Evolutionary conservation across 2,888 invertebrate genomes (phyloP), one percentile per base, ranked within the genome.

Genomic region (Rosalia funebris): DNA sequence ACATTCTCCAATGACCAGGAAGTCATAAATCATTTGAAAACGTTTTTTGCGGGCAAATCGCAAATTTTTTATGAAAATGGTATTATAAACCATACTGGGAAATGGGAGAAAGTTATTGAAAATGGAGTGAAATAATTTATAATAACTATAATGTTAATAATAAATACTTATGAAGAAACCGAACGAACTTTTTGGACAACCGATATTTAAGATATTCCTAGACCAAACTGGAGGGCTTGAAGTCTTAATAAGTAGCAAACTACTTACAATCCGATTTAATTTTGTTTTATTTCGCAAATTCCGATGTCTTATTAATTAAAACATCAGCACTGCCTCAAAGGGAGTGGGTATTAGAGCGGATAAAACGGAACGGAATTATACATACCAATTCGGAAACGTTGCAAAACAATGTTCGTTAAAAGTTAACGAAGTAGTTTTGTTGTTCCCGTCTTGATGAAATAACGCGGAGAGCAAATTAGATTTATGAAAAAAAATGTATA

Each of bases 381-480:
- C 56, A 50, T 56, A 60, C 60, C 53, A 57, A 53, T 52, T 54
- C 52, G 31, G 16, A 25, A 17, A 50, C 36, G 45, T 56, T 31
- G 32, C 31, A 45, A 53, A 57, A 25, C 57, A 41, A 46, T 54
- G 25, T 41, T 45, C 44, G 55, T 57, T 37, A 57, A 50, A 66
- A 63, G 57, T 57, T 63, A 66, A 62, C 58, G 61, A 65, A 65
- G 46, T 63, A 60, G 50, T 50, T 50, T 54, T 58, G 48, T 60
- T 63, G 68, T 62, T 59, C 48, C 60, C 56, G 37, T 63, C 62
- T 67, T 67, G 60, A 68, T 70, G 66, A 67, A 71, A 70, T 62
- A 67, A 65, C 66, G 65, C 65, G 57, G 50, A 57, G 64, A 64
- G 70, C 71, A 72, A 72, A 74, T 74, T 74, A 74, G 71, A 72